Evolutionary conservation across 1,140 invertebrate genomes (phyloP), one percentile per base, ranked within the genome.

Genomic region (Leguminivora glycinivorella): DNA sequence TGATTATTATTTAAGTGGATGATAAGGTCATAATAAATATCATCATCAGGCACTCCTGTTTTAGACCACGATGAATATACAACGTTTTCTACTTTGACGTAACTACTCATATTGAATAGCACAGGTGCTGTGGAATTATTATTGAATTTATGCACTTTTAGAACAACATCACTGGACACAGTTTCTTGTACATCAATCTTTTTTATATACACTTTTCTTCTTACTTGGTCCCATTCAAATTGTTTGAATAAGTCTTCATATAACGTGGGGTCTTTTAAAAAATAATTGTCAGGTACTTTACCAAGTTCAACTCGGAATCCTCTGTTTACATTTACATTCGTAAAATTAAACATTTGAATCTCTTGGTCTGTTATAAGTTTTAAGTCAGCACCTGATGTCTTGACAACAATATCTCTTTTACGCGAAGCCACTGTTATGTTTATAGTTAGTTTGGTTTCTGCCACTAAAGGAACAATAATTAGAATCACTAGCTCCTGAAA

Each of bases 191-290:
- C 60, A 66, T 67, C 73, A 24, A 72, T 12, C 2, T 72, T 71
- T 71, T 78, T 75, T 10, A 89, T 67, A 14, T 24, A 63, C 7
- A 83, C 25, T 34, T 69, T 76, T 73, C 81, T 79, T 22, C 52
- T 73, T 2, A 82, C 76, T 70, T 80, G 38, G 19, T 58, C 63
- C 87, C 87, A 89, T 14, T 87, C 67, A 70, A 74, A 85, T 19
- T 78, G 79, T 14, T 75, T 24, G 67, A 75, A 88, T 25, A 87
- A 56, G 73, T 89, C 72, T 0, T 76, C 73, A 22, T 84, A 84
- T 6, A 68, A 43, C 1, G 87, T 88, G 5, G 84, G 85, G 43
- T 86, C 81, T 43, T 76, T 84, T 2, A 88, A 26, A 56, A 81
- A 88, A 14, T 87, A 70, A 25, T 84, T 76, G 22, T 82, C 72